A percentile compares a stretch with the other conserved stretches of the same genome.
These are phyloP conservation scores for Villa cingulata DNA, from an alignment of 2,888 invertebrate genomes.

Conservation along the genomic window DNA sequence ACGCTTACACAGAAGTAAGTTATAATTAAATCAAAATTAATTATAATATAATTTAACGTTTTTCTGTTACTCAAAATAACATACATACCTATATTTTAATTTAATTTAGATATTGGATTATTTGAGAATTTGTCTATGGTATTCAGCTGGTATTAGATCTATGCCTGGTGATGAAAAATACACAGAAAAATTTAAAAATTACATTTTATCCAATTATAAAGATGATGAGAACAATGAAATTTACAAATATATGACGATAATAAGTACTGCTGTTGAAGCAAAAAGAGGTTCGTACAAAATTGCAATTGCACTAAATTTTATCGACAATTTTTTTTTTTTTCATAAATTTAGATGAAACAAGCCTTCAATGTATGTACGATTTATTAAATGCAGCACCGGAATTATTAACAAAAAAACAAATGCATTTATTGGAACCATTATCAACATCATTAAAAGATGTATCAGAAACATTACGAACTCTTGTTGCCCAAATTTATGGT, in stretches of 20 bases:
- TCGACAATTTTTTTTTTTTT: background rate
- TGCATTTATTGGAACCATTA: slow-evolving; percentile 33
- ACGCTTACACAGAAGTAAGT: slow-evolving; percentile 59
- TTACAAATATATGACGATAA: slow-evolving; percentile 52
- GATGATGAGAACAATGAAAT: slow-evolving; percentile 44
- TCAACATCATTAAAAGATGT: slow-evolving; percentile 46
- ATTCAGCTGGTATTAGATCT: slow-evolving; percentile 47
- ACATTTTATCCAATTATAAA: slow-evolving; percentile 42
- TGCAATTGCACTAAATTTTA: background rate
- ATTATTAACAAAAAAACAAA: slow-evolving; percentile 48
- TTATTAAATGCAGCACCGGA: slow-evolving; percentile 70
- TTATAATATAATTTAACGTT: no score
- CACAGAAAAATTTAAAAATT: slow-evolving; percentile 51
- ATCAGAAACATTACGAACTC: slow-evolving; percentile 62
- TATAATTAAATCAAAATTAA: background rate
- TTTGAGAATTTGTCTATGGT: slow-evolving; percentile 63
- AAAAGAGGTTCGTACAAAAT: slow-evolving; percentile 44
- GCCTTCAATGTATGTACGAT: slow-evolving; percentile 64
- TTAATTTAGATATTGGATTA: slow-evolving; percentile 47
- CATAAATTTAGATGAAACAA: slow-evolving; percentile 25
- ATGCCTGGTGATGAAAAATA: slow-evolving; percentile 39
- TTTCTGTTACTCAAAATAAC: no score
- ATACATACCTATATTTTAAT: no score
- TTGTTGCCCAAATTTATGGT: slow-evolving; percentile 61
- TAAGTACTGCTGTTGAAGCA: slow-evolving; percentile 49